Percentiles rank a stretch among this genome's conserved stretches.
Conservation (phyloP, 2,888 invertebrate genomes). For the Calameuta idolon region DNA sequence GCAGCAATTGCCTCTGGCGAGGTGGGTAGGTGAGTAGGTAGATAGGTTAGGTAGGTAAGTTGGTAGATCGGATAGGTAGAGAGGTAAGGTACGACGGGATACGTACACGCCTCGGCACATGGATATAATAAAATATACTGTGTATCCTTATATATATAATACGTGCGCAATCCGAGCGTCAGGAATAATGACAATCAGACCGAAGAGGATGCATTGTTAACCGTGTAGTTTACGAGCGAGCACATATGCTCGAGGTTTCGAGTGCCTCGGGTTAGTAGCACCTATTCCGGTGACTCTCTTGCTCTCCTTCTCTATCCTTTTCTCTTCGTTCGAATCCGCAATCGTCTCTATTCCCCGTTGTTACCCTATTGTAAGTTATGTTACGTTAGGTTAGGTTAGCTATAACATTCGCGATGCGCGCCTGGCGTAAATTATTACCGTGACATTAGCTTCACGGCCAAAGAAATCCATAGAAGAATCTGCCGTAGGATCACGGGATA, state of each 20-base stretch:
- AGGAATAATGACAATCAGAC: constrained; percentile 56
- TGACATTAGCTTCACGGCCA: not conserved
- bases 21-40: constrained; percentile 55
- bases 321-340: not conserved
- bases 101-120: not conserved
- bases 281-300: not conserved
- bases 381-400: not conserved
- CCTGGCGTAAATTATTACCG: not conserved
- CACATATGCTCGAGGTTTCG: constrained; percentile 47
- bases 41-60: constrained; percentile 37
- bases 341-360: not conserved
- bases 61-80: not conserved
- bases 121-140: constrained; percentile 15
- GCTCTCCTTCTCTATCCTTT: constrained; percentile 10
- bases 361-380: not conserved
- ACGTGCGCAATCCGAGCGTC: constrained; percentile 9
- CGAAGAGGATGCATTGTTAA: constrained; percentile 53
- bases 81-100: constrained; percentile 9
- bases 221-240: constrained; percentile 53
- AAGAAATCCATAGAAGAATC: not conserved
- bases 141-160: not conserved
- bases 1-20: not conserved
- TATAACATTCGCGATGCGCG: not conserved
- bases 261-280: not conserved
- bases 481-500: not conserved